Percentiles rank a stretch among this genome's conserved stretches.
These are phyloP conservation scores for Rhineura floridana DNA, from an alignment of 2,113 vertebrate genomes.

Conservation along the genomic window DNA sequence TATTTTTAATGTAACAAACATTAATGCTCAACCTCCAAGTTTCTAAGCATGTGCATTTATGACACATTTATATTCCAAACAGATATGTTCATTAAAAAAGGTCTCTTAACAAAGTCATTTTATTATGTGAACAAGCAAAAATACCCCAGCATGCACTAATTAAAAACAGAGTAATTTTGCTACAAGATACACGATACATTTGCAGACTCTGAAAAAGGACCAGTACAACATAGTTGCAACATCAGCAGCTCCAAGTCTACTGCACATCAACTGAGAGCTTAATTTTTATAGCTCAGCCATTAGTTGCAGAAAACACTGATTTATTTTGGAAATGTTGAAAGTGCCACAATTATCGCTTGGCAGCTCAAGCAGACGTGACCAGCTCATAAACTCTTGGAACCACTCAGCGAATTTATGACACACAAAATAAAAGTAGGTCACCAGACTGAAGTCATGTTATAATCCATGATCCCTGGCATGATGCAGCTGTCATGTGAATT, in stretches of 20 bases:
- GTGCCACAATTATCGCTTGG: not conserved
- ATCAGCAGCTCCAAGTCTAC: constrained; percentile 38
- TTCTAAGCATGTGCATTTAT: not conserved
- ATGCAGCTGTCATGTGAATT: not conserved
- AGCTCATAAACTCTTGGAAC: not conserved
- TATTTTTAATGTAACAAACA: not conserved
- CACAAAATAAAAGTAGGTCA: not conserved
- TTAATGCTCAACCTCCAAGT: not conserved
- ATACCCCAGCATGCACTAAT: not conserved
- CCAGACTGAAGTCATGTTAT: not conserved
- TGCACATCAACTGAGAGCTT: constrained; percentile 25
- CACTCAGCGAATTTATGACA: not conserved
- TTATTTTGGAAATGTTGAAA: constrained; percentile 29
- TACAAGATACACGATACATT: constrained; percentile 21
- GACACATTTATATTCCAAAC: not conserved
- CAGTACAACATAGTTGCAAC: constrained; percentile 33
- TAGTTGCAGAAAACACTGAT: constrained; percentile 33
- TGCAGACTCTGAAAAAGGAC: constrained; percentile 54
- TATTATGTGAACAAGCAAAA: constrained; percentile 30
- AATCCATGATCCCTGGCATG: not conserved
- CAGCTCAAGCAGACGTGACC: not conserved
- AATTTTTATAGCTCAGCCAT: constrained; percentile 34
- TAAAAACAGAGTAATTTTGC: constrained; percentile 22
- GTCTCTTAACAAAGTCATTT: not conserved
- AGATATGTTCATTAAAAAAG: too few relatives aligned